Conservation (phyloP, 1,140 invertebrate genomes). For the Frieseomelitta varia region DNA sequence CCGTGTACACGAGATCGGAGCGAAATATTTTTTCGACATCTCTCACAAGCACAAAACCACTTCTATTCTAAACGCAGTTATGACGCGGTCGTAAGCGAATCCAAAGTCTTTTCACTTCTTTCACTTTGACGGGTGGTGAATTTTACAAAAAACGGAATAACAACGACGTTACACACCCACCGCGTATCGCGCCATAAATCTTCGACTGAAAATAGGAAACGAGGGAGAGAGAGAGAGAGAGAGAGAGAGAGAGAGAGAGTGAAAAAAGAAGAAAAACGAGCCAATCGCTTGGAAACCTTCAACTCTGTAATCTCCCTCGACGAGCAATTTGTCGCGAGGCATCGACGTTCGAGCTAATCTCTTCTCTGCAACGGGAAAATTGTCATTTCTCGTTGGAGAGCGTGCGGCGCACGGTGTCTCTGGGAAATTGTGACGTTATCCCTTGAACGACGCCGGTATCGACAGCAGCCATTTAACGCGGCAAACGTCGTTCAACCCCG, state of each 20-base stretch:
- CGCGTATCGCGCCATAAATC: not conserved
- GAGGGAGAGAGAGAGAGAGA: not conserved
- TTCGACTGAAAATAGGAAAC: not conserved
- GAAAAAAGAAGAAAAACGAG: not conserved
- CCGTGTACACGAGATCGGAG: not conserved
- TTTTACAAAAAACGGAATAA: not conserved
- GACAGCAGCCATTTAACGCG: not conserved
- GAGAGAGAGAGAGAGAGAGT: not conserved
- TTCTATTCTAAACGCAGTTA: not conserved
- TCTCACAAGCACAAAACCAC: not conserved
- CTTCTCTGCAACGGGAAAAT: not conserved
- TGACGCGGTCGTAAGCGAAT: not conserved
- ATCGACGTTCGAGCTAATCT: not conserved
- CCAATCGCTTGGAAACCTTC: not conserved
- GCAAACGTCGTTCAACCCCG: not conserved
- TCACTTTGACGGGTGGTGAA: not conserved
- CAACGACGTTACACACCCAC: not conserved
- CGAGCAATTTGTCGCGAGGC: constrained; percentile 12
- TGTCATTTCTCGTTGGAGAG: no score
- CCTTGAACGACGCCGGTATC: not conserved
- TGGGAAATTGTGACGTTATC: not conserved
- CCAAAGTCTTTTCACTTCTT: not conserved
- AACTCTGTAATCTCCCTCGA: constrained; percentile 9
- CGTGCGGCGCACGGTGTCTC: not conserved
- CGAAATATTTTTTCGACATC: not conserved